Conservation (phyloP, 2,113 vertebrate genomes). For the Phoenicopterus ruber region DNA sequence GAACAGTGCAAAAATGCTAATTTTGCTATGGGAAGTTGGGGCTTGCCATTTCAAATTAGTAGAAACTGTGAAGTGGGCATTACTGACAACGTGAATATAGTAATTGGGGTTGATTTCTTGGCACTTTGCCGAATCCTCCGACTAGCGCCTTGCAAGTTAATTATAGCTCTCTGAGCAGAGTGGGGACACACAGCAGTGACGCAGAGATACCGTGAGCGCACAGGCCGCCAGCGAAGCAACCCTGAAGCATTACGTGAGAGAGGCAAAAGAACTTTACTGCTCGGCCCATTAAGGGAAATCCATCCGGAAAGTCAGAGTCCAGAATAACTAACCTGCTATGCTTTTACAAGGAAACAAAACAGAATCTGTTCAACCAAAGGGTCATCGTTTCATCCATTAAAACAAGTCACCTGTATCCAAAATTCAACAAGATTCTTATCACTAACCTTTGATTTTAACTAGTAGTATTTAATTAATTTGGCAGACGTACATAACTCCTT, state of each 20-base stretch:
- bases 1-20: slow-evolving; percentile 48
- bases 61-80: slow-evolving; percentile 79
- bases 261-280: not conserved
- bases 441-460: slow-evolving; percentile 17
- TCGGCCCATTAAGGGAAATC: not conserved
- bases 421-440: slow-evolving; percentile 21
- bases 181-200: slow-evolving; percentile 60
- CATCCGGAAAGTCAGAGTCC: not conserved
- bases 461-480: slow-evolving; percentile 53
- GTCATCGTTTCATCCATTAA: not conserved
- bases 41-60: slow-evolving; percentile 82
- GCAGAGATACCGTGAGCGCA: slow-evolving; percentile 54
- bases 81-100: slow-evolving; percentile 82
- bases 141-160: slow-evolving; percentile 81
- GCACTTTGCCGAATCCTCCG: slow-evolving; percentile 74
- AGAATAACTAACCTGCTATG: not conserved
- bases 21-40: slow-evolving; percentile 72
- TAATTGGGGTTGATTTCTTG: slow-evolving; percentile 89
- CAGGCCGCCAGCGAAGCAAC: slow-evolving; percentile 54
- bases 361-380: not conserved
- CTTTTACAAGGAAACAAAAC: not conserved
- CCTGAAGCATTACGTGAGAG: not conserved
- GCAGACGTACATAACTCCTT: slow-evolving; percentile 15
- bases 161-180: slow-evolving; percentile 78
- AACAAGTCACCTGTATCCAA: not conserved